Base-by-base conservation (phyloP, 2,797 vertebrate genomes). In the Pseudomugil tenellus region DNA sequence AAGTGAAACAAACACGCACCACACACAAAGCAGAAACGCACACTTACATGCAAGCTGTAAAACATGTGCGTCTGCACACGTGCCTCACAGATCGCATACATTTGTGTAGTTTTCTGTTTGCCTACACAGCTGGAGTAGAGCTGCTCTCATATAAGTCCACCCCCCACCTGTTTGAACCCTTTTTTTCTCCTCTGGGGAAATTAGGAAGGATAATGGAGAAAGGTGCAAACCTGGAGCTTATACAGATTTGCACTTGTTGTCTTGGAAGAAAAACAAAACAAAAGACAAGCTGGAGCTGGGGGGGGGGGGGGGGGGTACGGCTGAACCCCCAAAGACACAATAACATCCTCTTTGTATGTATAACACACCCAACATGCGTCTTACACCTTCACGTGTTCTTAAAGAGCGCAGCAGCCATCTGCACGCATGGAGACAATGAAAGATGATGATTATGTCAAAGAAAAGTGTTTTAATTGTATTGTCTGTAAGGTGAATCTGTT, bases 211-310 rank as follows among this genome's bases (percentile, higher is more conserved):
- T 84, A 69, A 81, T 67, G 56, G 35, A 53, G 53, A 68, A 67
- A 75, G 57, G 59, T 69, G 69, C 3, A 63, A 49, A 70, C 49
- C 59, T 60, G 21, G 54, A 46, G 68, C 63, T 75, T 58, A 57
- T 52, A 34, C 35, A 63, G 39, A 81, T 81, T 76, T 78, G 76
- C 81, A 87, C 83, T 85, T 90, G 88, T 79, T 81, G 61, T 71
- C 56, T 58, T 78, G 75, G 73, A 73, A 23, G 12, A 13, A 67
- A 59, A 77, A 61, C 13, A 74, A 70, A 54, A 32, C 53, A 72
- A 10, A 25, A 61, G 16, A 58, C 28, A 51, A 41, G 26, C 26
- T 56, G 55, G 34, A 26, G 14, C 74, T 69, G 3, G 19, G 54
- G 12, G 61, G 62, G 25, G 34, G 35, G 39, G 3, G 19, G 54